Base-by-base conservation (phyloP, 1,140 invertebrate genomes). In the Brachionus koreanus region DNA sequence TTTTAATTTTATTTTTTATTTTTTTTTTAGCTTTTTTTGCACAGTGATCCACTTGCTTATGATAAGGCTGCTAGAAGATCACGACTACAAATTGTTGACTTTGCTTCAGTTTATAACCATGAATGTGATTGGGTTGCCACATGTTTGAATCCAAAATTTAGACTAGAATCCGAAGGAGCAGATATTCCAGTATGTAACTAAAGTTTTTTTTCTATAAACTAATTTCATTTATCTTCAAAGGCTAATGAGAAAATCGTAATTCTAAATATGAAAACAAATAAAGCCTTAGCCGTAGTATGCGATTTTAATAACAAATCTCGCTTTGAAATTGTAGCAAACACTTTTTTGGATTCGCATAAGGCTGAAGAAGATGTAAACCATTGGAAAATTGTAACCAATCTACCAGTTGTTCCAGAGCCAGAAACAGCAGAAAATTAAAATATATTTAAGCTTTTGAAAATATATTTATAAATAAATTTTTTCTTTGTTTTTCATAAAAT, bases 311-410 rank as follows among this genome's bases (percentile, higher is more conserved):
- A 82, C 12, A 83, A 72, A 12, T 35, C 46, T n/a, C 86, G 88
- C 43, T 88, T 87, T 83, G 87, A 88, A 83, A 84, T 88, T 6
- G 85, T 86, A 9, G 84, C 85, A 16, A 83, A 85, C 79, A 88
- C 87, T 3, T 85, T 83, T 72, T 84, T 88, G 39, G 85, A 88
- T 83, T 86, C 86, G 1, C 87, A 88, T 69, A 85, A 86, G 82
- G 87, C 87, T 6, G 88, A 88, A 39, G 84, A 85, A 83, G 85
- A 86, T 23, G 84, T 85, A 16, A 88, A 88, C 83, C 85, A 85
- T 75, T 88, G 86, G 85, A 85, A 43, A 57, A 39, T 79, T 57
- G 76, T 79, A 35, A 79, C 76, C 2, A 79, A 79, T 79, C n/a
- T 57, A 35, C 76, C 76, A 61, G 19, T 19, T 39, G 76, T 79